Percentiles rank a stretch among this genome's conserved stretches.
Conservation (phyloP, 2,888 invertebrate genomes). For the Octodonta nipae region DNA sequence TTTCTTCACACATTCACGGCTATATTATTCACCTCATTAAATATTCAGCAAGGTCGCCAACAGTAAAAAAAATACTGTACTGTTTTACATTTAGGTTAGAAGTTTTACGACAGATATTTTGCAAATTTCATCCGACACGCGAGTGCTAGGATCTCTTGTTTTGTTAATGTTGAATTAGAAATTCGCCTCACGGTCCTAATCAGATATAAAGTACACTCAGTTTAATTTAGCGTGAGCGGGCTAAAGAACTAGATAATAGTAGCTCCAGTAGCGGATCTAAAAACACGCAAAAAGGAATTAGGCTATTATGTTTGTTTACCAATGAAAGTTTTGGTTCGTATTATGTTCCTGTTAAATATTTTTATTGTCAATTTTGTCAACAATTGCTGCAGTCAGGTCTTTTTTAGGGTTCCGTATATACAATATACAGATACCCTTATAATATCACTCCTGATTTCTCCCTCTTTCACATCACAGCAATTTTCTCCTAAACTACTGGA, state of each 20-base stretch:
- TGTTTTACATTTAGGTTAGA: conserved; percentile 14
- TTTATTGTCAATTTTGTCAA: too few species aligned
- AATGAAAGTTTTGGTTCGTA: too few species aligned
- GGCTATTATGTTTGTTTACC: too few species aligned
- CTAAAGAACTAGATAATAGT: conserved; percentile 21
- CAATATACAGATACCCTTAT: too few species aligned
- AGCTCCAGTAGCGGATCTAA: conserved; percentile 16
- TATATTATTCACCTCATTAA: not conserved
- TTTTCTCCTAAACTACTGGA: too few species aligned
- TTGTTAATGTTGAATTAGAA: conserved; percentile 13
- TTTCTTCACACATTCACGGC: too few species aligned
- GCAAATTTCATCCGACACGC: conserved; percentile 6
- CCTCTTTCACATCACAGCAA: too few species aligned
- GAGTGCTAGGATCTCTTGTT: conserved; percentile 9
- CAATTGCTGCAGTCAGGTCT: too few species aligned
- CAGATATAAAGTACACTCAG: conserved; percentile 21
- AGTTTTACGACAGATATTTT: conserved; percentile 13
- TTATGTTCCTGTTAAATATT: too few species aligned
- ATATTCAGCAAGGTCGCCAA: conserved; percentile 1
- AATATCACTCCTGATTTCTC: too few species aligned
- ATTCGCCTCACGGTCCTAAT: conserved; percentile 21
- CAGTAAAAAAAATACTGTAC: conserved; percentile 2
- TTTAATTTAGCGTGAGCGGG: conserved; percentile 20
- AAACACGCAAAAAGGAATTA: too few species aligned
- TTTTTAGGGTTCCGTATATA: too few species aligned